phyloP scores from a whole-genome alignment of 2,888 invertebrate species.

The Falcaria lacertinaria region DNA sequence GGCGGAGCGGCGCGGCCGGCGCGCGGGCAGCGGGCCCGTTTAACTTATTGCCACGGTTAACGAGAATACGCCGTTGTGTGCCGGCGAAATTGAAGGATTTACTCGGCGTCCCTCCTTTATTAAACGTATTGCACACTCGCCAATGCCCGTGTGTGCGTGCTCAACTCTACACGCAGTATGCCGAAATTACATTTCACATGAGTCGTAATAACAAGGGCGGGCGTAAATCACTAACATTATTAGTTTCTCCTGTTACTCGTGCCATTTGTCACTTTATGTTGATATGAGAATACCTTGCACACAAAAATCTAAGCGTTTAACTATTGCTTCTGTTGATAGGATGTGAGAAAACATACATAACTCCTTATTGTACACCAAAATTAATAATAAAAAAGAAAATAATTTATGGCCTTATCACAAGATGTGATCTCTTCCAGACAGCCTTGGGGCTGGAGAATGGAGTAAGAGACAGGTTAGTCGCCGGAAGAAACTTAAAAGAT shows the following conservation, averaged over 20 bases:
- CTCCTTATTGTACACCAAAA: no score
- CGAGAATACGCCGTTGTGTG: constrained; percentile 79
- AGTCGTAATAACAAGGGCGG: constrained; percentile 79
- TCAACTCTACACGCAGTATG: constrained; percentile 59
- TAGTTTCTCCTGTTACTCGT: constrained; percentile 73
- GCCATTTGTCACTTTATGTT: constrained; percentile 71
- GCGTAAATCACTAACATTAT: constrained; percentile 78
- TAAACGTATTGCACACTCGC: constrained; percentile 76
- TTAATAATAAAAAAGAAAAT: no score
- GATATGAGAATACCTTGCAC: constrained; percentile 44
- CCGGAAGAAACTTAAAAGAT: no score
- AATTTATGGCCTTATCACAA: no score
- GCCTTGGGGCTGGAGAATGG: no score
- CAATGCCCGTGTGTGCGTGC: constrained; percentile 47
- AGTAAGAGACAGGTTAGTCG: no score
- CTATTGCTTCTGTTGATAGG: constrained; percentile 9
- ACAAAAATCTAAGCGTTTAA: constrained; percentile 20
- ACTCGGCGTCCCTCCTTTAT: constrained; percentile 79
- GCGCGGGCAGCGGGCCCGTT: constrained; percentile 55
- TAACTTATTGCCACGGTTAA: constrained; percentile 80
- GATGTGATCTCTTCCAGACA: no score
- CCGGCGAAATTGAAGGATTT: constrained; percentile 80
- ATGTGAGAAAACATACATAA: no score
- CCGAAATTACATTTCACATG: constrained; percentile 79
- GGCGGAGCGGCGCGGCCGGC: constrained; percentile 28